Conservation (phyloP, 2,888 invertebrate genomes). For the Heliconius ismenius region DNA sequence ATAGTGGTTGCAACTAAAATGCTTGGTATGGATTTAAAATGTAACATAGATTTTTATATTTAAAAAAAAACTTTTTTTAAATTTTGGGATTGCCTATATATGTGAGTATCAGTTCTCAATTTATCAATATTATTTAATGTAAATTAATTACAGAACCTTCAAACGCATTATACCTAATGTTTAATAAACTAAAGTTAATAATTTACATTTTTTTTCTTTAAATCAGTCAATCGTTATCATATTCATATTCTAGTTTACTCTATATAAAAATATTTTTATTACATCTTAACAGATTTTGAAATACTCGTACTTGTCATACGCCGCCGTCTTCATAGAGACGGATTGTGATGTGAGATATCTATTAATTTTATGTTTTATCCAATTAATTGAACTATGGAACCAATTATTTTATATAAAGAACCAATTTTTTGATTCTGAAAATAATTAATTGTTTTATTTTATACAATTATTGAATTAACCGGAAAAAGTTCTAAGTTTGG, state of each 20-base stretch:
- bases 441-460: background rate
- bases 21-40: no score
- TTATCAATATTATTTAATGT: no score
- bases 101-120: no score
- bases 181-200: no score
- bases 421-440: background rate
- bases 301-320: conserved; percentile 14
- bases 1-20: no score
- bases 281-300: background rate
- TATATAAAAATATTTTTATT: background rate
- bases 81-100: no score
- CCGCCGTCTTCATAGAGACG: conserved; percentile 24
- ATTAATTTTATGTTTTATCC: conserved; percentile 1
- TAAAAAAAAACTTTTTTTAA: no score
- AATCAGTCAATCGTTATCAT: no score
- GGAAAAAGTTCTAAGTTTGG: background rate
- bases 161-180: no score
- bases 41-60: no score
- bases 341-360: conserved; percentile 14
- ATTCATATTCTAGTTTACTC: background rate
- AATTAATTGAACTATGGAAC: conserved; percentile 3
- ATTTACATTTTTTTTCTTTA: no score
- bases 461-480: background rate
- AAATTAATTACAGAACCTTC: no score
- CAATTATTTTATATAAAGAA: background rate